A percentile compares a stretch with the other conserved stretches of the same genome.
Evolutionary conservation across 2,113 vertebrate species (phyloP).

Genomic region (Fulica atra): DNA sequence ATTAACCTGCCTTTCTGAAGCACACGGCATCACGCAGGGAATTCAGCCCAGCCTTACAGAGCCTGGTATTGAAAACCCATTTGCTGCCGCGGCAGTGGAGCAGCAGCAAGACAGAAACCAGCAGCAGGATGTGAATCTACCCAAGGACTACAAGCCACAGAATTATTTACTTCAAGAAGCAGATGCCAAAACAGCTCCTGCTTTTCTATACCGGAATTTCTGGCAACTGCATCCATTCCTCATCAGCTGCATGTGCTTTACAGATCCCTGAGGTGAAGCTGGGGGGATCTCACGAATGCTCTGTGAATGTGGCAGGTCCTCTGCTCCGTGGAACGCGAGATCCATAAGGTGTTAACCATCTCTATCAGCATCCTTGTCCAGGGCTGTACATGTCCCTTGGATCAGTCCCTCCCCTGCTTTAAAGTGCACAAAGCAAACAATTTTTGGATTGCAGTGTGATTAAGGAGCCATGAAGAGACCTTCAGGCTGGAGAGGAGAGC

Average conservation of each 20-base stretch:
- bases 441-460: background rate
- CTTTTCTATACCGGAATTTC: background rate
- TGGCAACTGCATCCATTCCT: background rate
- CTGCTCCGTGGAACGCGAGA: background rate
- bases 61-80: background rate
- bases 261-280: background rate
- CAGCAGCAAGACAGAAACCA: background rate
- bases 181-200: background rate
- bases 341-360: background rate
- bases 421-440: background rate
- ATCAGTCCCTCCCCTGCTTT: background rate
- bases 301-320: background rate
- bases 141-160: background rate
- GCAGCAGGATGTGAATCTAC: background rate
- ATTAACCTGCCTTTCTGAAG: conserved; percentile 21
- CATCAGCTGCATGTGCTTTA: background rate
- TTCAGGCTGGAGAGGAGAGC: background rate
- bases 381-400: background rate
- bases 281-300: background rate
- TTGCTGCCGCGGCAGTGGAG: background rate
- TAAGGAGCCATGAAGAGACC: background rate
- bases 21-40: background rate
- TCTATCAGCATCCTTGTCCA: background rate
- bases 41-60: background rate
- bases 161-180: background rate